A percentile compares a stretch with the other conserved stretches of the same genome.
Conservation (phyloP, 1,140 invertebrate species). For the Tetraneura akinire region DNA sequence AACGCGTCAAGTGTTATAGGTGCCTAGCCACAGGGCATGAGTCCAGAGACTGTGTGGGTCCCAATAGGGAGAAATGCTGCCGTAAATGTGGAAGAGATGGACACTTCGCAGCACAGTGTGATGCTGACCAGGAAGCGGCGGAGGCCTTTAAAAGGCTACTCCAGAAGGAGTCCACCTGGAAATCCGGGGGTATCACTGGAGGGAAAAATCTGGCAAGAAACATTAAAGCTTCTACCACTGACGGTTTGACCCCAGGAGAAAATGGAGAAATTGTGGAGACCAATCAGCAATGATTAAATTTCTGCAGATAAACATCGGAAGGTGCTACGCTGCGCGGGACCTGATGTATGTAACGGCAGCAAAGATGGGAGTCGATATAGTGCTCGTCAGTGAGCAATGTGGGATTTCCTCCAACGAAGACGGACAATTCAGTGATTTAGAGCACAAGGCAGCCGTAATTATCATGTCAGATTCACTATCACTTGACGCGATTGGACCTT, state of each 20-base stretch:
- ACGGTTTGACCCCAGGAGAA: neutral
- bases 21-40: neutral
- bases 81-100: conserved; percentile 2
- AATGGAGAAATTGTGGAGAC: neutral
- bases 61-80: neutral
- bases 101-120: neutral
- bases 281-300: neutral
- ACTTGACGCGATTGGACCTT: neutral
- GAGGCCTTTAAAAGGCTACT: neutral
- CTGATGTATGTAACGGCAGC: neutral
- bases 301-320: neutral
- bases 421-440: neutral
- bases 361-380: neutral
- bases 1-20: neutral
- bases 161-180: neutral
- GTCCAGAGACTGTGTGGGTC: neutral
- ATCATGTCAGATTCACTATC: neutral
- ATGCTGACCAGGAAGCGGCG: neutral
- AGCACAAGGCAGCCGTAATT: neutral
- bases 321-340: neutral
- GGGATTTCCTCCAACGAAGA: neutral
- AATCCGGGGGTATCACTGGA: neutral
- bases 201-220: neutral
- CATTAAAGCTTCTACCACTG: neutral
- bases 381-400: neutral